phyloP scores from a whole-genome alignment of 2,888 invertebrate species.

The Poecilobothrus nobilitatus region DNA sequence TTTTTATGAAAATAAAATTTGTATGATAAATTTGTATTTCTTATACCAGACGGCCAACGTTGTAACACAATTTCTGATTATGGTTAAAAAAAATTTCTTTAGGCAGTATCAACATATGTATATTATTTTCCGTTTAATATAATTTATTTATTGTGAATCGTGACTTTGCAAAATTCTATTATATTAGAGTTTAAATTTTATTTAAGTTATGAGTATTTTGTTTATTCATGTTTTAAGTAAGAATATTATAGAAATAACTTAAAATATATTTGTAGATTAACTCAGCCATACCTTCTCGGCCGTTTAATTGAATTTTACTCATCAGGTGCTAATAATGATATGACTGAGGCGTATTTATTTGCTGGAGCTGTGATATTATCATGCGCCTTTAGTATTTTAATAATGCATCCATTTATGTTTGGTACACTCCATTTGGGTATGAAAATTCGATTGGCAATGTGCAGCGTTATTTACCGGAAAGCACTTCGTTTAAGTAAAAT shows the following conservation, averaged over 20 bases:
- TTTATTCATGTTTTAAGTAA: background rate
- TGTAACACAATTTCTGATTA: too few relatives aligned
- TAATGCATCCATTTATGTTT: constrained; percentile 87
- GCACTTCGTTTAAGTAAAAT: constrained; percentile 59
- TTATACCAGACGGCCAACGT: too few relatives aligned
- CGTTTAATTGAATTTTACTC: constrained; percentile 54
- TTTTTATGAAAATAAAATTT: too few relatives aligned
- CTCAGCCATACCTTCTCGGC: constrained; percentile 57
- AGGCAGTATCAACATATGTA: too few relatives aligned
- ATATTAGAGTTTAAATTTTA: too few relatives aligned
- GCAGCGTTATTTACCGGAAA: constrained; percentile 60
- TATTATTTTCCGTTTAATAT: too few relatives aligned
- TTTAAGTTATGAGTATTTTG: too few relatives aligned
- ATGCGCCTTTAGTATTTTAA: constrained; percentile 64
- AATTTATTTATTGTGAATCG: too few relatives aligned
- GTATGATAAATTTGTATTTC: too few relatives aligned
- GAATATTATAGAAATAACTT: constrained; percentile 18
- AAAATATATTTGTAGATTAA: constrained; percentile 45
- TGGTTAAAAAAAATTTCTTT: too few relatives aligned
- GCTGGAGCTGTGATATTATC: constrained; percentile 64
- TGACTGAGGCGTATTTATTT: constrained; percentile 61
- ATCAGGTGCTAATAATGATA: constrained; percentile 24
- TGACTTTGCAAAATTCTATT: too few relatives aligned
- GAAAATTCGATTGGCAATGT: constrained; percentile 59
- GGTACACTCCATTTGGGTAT: constrained; percentile 57